A percentile compares a stretch with the other conserved stretches of the same genome.
Conservation (phyloP, 1,140 invertebrate genomes). For the Drosophila aff. region DNA sequence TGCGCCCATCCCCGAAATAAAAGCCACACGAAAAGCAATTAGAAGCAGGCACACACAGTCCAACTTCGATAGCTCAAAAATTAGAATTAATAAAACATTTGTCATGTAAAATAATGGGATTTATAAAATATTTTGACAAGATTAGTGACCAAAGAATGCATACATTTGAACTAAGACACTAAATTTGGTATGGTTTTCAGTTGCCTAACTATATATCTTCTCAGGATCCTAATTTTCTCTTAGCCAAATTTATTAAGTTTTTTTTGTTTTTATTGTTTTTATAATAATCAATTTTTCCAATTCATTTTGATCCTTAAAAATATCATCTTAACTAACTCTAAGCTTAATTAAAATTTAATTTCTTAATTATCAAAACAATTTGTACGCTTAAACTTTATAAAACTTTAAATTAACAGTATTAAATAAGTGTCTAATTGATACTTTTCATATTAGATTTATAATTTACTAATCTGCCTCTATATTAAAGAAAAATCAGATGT, state of each 20-base stretch:
- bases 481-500: too few species aligned
- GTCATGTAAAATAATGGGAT: conserved; percentile 2
- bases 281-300: too few species aligned
- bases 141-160: background rate
- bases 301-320: background rate
- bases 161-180: too few species aligned
- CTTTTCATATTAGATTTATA: background rate
- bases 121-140: background rate
- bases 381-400: background rate
- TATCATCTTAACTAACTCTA: background rate
- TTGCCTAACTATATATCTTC: background rate
- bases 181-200: background rate
- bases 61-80: conserved; percentile 17
- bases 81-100: background rate
- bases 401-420: too few species aligned
- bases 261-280: too few species aligned
- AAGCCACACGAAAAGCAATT: conserved; percentile 74
- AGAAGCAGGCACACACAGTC: conserved; percentile 69
- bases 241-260: background rate
- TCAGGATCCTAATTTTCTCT: background rate
- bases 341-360: background rate
- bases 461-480: background rate
- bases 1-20: conserved; percentile 63
- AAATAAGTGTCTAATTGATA: too few species aligned
- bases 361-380: background rate